A percentile compares a stretch with the other conserved stretches of the same genome.
phyloP scores from a whole-genome alignment of 2,888 invertebrate genomes.

The Cataglyphis cursor region DNA sequence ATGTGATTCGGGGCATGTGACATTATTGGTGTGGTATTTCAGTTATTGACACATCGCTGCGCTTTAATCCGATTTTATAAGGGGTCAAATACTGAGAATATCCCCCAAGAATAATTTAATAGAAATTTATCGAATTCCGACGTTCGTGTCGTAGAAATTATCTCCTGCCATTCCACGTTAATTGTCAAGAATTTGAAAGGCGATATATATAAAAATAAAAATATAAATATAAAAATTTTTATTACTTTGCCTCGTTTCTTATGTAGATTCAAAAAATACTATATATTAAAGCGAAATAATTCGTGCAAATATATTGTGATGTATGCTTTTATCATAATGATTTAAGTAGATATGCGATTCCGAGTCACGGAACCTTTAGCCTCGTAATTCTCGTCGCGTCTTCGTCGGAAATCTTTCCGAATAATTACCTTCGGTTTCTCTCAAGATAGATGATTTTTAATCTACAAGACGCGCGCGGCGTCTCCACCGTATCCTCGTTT shows the following conservation, averaged over 20 bases:
- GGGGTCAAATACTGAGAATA: conserved; percentile 22
- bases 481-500: not conserved
- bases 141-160: conserved; percentile 25
- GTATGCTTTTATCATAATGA: conserved; percentile 1
- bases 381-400: conserved; percentile 5
- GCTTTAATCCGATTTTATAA: conserved; percentile 37
- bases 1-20: conserved; percentile 2
- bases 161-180: not conserved
- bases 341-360: not conserved
- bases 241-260: not conserved
- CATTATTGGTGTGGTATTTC: not conserved
- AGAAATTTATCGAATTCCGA: conserved; percentile 18
- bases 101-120: not conserved
- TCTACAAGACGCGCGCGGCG: conserved; percentile 17
- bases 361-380: not conserved
- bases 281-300: not conserved
- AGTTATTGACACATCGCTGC: conserved; percentile 24
- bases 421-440: conserved; percentile 21
- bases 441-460: conserved; percentile 53
- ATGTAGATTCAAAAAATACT: not conserved
- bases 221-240: not conserved
- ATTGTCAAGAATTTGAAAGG: not conserved
- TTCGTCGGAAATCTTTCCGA: conserved; percentile 19
- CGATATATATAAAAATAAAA: no score
- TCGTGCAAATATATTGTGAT: not conserved